These are phyloP conservation scores for Sporophila hypoxantha DNA, from an alignment of 2,113 vertebrate genomes.

Conservation along the genomic window DNA sequence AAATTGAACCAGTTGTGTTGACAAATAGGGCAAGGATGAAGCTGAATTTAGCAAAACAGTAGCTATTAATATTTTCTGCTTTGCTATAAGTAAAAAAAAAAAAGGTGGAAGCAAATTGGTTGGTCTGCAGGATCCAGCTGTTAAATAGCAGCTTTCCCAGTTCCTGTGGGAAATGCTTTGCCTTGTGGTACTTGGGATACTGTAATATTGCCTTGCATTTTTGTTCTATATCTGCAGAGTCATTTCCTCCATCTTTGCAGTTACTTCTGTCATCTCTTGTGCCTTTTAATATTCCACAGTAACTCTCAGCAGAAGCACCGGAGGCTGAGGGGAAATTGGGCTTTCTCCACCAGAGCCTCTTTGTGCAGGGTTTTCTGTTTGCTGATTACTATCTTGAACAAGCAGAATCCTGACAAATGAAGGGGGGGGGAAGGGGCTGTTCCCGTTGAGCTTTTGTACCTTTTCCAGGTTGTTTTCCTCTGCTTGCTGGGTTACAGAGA, in stretches of 20 bases:
- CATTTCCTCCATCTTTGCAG: not conserved
- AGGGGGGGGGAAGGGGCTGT: not conserved
- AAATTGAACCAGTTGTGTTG: not conserved
- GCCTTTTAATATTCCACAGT: not conserved
- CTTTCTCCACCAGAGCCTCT: not conserved
- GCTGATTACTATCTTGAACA: not conserved
- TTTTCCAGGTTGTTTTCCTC: not conserved
- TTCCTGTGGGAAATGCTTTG: not conserved
- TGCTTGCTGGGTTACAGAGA: not conserved
- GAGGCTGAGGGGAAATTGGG: not conserved
- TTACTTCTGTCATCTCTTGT: not conserved
- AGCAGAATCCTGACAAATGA: not conserved
- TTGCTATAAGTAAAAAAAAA: not conserved
- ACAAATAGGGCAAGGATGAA: not conserved
- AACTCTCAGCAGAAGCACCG: not conserved
- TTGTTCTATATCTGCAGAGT: not conserved
- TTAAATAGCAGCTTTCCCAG: not conserved
- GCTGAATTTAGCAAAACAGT: not conserved
- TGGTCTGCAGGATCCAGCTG: not conserved
- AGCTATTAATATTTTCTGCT: not conserved
- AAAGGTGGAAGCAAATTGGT: not conserved
- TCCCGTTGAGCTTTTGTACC: not conserved
- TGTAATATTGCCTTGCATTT: not conserved
- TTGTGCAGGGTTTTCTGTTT: not conserved
- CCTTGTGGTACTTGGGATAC: fast-evolving